Evolutionary conservation across 2,888 invertebrate species (phyloP).

Genomic region (Beris chalybata): DNA sequence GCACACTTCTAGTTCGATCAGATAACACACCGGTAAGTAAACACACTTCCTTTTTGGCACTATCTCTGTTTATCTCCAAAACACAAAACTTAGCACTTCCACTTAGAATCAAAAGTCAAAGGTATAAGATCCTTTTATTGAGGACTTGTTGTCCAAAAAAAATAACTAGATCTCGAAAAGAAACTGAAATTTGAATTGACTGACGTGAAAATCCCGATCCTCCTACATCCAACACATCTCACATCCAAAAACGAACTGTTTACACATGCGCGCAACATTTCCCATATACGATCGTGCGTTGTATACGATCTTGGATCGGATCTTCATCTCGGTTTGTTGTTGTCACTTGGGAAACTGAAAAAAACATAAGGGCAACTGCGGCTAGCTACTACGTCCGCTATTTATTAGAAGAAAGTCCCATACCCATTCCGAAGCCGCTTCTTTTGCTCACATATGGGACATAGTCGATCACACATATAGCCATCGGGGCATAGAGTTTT

Average conservation of each 20-base stretch:
- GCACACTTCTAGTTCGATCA: conserved; percentile 14
- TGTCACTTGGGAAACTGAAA: too few species aligned
- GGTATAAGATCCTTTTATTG: neutral
- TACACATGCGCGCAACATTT: conserved; percentile 1
- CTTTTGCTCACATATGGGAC: too few species aligned
- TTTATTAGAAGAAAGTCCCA: too few species aligned
- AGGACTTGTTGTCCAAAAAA: too few species aligned
- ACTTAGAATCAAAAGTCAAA: conserved; percentile 5
- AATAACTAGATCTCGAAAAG: too few species aligned
- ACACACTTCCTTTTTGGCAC: neutral
- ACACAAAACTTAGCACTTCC: conserved; percentile 2
- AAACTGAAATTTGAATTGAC: neutral
- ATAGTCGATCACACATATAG: too few species aligned
- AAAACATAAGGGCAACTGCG: too few species aligned
- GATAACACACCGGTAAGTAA: neutral
- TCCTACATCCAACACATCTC: conserved; percentile 3
- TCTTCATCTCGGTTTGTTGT: too few species aligned
- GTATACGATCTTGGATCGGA: too few species aligned
- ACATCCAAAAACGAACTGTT: conserved; percentile 12
- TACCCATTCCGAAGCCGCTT: too few species aligned
- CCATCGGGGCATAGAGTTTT: too few species aligned
- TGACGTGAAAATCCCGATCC: neutral
- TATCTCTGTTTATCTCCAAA: neutral
- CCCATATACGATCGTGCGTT: neutral
- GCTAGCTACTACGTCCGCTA: too few species aligned